phyloP scores from a whole-genome alignment of 2,888 invertebrate species.

The Trichacis sp. region DNA sequence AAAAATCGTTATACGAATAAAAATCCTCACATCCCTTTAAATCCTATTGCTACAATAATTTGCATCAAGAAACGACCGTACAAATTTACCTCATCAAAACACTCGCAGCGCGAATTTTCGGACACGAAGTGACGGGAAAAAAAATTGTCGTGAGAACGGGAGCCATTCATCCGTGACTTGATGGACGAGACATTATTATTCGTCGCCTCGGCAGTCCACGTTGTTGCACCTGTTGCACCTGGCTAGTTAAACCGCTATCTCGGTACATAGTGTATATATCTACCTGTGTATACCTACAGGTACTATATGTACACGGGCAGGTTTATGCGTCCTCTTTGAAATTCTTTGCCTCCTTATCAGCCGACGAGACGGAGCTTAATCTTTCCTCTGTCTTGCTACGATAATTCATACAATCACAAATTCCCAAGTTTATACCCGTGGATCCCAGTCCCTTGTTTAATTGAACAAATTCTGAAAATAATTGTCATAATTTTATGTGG shows the following conservation, averaged over 20 bases:
- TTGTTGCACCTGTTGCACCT: conserved; percentile 43
- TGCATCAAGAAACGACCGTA: too few relatives aligned
- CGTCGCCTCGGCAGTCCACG: conserved; percentile 36
- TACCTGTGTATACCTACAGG: conserved; percentile 19
- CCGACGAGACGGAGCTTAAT: conserved; percentile 38
- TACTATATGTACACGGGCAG: conserved; percentile 34
- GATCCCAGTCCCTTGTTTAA: background rate
- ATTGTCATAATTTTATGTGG: too few relatives aligned
- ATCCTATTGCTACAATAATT: too few relatives aligned
- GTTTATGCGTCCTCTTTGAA: conserved; percentile 18
- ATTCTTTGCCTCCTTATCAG: conserved; percentile 39
- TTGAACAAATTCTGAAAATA: too few relatives aligned
- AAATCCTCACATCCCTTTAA: too few relatives aligned
- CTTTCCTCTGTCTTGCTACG: conserved; percentile 25
- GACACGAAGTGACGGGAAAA: background rate
- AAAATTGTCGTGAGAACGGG: conserved; percentile 19
- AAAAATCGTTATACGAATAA: too few relatives aligned
- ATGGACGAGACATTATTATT: conserved; percentile 40
- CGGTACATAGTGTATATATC: conserved; percentile 16
- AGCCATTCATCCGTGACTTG: conserved; percentile 37
- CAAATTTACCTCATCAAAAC: too few relatives aligned
- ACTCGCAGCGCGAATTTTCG: too few relatives aligned
- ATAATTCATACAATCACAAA: conserved; percentile 37
- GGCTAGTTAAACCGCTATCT: conserved; percentile 44
- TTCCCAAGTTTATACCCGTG: background rate